Evolutionary conservation across 2,113 vertebrate genomes (phyloP).

Genomic region (Asarcornis scutulata): DNA sequence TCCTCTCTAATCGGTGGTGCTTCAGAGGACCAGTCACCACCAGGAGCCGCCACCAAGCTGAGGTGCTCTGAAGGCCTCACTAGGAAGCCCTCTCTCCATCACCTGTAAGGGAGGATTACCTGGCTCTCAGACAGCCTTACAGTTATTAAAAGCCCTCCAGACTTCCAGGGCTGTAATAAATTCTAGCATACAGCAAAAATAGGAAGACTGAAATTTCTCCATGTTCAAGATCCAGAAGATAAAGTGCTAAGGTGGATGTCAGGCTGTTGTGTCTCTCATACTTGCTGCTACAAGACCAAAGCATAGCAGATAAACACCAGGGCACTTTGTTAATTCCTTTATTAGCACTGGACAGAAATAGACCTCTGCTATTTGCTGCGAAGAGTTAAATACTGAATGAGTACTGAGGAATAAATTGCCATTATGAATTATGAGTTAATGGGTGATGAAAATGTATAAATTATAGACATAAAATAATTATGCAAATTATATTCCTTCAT

Average conservation of each 20-base stretch:
- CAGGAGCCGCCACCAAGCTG: not conserved
- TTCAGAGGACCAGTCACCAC: not conserved
- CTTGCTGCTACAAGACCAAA: not conserved
- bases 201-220: not conserved
- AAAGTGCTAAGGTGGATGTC: not conserved
- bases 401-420: conserved; percentile 10
- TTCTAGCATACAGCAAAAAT: not conserved
- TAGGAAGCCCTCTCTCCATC: not conserved
- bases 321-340: conserved; percentile 1
- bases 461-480: conserved; percentile 40
- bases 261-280: not conserved
- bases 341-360: not conserved
- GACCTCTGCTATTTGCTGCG: not conserved
- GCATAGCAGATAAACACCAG: not conserved
- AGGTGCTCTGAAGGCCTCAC: not conserved
- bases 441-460: conserved; percentile 31
- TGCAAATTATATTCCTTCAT: conserved; percentile 32
- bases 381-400: not conserved
- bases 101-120: not conserved
- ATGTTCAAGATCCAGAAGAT: not conserved
- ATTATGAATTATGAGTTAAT: conserved; percentile 19
- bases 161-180: not conserved
- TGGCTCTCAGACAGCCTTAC: not conserved
- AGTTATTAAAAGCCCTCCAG: not conserved
- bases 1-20: not conserved